Base-by-base conservation (phyloP, 2,888 invertebrate genomes). In the Andrena fulva region DNA sequence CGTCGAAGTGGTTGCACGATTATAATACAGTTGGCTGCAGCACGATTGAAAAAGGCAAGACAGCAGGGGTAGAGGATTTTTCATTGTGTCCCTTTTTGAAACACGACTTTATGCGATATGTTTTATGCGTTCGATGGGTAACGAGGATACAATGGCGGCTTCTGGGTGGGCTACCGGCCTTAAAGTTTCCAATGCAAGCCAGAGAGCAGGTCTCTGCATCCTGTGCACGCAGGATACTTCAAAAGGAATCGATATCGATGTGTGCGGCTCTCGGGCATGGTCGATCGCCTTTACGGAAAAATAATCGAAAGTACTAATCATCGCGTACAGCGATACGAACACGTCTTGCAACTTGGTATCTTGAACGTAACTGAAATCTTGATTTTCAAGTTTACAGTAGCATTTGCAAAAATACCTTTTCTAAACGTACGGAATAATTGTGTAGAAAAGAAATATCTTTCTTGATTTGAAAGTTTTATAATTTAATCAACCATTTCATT, bases 151-250 rank as follows among this genome's bases (percentile, higher is more conserved):
- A 86, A 84, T 86, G 78, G 80, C 52, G 74, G 73, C 74, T 81
- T 73, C 77, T 82, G 83, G 85, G 85, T 85, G 84, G 86, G 84
- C 85, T 77, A 84, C 82, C 76, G 82, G 64, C 84, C 69, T 85
- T 85, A 81, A 82, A 84, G 72, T 77, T 74, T 71, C 60, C 77
- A 69, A 83, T 80, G 80, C 54, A 24, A 74, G 68, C 77, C 60
- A 52, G 67, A 52, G 67, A 52, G 63, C 82, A 73, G 79, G 69
- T 69, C 83, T 64, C 50, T 77, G 69, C 66, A 70, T 82, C 64
- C 69, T 60, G 62, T 24, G 42, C 69, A 59, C 50, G 56, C 63
- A 75, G 33, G 35, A 72, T 77, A 54, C 60, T 67, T 68, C 64
- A 29, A 59, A 52, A 67, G 70, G 70, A 70, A 77, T 81, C 50